Evolutionary conservation across 2,888 invertebrate species (phyloP).

Genomic region (Drosophila mulleri): DNA sequence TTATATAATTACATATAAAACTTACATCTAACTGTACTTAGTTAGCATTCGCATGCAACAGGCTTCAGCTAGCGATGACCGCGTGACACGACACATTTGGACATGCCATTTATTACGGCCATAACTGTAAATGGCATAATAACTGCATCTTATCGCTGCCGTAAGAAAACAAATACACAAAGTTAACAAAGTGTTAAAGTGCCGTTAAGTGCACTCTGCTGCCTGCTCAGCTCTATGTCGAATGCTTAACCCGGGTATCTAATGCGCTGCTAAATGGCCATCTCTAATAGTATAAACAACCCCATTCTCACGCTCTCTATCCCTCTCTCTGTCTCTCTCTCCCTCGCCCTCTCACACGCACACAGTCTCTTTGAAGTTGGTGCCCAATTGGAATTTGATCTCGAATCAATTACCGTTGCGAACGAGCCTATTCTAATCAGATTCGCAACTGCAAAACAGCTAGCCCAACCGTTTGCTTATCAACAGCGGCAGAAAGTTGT

Average conservation of each 20-base stretch:
- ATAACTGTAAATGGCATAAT: neutral
- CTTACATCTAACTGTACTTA: conserved; percentile 2
- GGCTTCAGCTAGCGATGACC: conserved; percentile 16
- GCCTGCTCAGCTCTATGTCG: neutral
- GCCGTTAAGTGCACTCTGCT: no score
- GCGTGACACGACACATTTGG: conserved; percentile 26
- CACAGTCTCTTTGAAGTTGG: neutral
- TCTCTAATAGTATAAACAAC: conserved; percentile 30
- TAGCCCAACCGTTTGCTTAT: conserved; percentile 27
- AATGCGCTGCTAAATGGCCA: neutral
- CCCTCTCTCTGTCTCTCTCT: no score
- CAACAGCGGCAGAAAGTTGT: conserved; percentile 15
- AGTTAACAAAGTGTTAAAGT: no score
- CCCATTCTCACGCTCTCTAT: neutral
- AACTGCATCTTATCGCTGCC: neutral
- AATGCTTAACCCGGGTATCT: no score
- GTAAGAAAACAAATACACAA: no score
- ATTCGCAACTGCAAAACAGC: conserved; percentile 20
- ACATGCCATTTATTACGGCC: neutral
- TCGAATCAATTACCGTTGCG: conserved; percentile 52
- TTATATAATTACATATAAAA: neutral
- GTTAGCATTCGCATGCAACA: conserved; percentile 3
- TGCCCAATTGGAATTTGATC: conserved; percentile 67
- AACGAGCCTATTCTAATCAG: conserved; percentile 47
- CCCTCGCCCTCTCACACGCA: no score